phyloP scores from a whole-genome alignment of 1,140 invertebrate genomes.

The Geopemphigus sp. region DNA sequence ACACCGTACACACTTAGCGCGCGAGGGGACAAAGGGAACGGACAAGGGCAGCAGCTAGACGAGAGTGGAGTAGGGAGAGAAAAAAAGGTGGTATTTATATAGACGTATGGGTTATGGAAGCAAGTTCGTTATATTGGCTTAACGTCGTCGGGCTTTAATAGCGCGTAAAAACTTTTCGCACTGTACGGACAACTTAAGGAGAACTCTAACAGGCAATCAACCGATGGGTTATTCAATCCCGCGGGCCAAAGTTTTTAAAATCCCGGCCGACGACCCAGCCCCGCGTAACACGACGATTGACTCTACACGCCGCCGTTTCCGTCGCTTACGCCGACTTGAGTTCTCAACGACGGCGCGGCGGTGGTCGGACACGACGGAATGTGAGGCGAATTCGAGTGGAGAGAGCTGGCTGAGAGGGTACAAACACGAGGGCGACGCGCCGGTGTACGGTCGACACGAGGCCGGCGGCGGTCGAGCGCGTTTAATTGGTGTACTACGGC shows the following conservation, averaged over 20 bases:
- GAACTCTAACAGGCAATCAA: constrained; percentile 22
- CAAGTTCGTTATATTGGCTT: constrained; percentile 26
- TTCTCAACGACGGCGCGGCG: no score
- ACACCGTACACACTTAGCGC: neutral
- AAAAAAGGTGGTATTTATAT: neutral
- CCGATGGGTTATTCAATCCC: constrained; percentile 19
- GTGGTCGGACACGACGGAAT: no score
- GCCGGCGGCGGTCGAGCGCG: neutral
- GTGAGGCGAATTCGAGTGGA: no score
- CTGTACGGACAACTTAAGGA: constrained; percentile 11
- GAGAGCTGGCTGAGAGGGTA: no score
- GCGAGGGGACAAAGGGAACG: neutral
- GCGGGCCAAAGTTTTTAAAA: constrained; percentile 24
- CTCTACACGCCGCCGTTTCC: no score
- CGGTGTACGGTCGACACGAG: neutral
- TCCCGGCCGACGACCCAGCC: neutral
- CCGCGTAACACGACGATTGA: no score
- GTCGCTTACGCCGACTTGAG: no score
- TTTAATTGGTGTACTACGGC: neutral
- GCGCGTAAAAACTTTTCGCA: constrained; percentile 38
- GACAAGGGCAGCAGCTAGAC: neutral
- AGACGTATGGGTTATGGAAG: neutral
- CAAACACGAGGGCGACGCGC: no score
- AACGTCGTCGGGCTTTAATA: neutral
- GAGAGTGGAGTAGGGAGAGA: no score